Evolutionary conservation across 2,113 vertebrate species (phyloP).

Genomic region (Theristicus caerulescens): DNA sequence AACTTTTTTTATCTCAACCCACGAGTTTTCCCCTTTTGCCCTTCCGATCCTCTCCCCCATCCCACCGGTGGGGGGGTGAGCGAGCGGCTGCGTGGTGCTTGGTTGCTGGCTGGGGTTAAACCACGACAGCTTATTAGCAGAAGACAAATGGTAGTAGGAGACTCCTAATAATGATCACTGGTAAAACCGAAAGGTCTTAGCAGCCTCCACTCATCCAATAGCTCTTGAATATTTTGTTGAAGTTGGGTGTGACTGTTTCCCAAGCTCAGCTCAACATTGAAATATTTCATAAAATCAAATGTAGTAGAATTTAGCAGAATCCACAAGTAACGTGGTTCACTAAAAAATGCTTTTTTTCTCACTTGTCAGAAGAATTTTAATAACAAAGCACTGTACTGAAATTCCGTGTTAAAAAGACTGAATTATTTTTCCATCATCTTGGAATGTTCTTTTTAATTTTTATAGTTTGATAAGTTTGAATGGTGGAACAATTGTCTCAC

Average conservation of each 20-base stretch:
- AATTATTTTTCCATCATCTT: background rate
- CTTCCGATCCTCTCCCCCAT: no score
- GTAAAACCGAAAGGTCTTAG: background rate
- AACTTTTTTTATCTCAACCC: no score
- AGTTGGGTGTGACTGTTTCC: background rate
- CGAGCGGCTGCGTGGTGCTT: no score
- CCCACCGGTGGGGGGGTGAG: no score
- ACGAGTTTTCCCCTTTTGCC: no score
- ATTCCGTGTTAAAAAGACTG: background rate
- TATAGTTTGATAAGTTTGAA: background rate
- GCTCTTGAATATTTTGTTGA: background rate
- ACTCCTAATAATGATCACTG: background rate
- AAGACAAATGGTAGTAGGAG: background rate
- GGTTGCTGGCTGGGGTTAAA: no score
- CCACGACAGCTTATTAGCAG: background rate
- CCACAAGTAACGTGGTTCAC: background rate
- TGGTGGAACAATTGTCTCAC: background rate
- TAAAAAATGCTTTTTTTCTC: background rate
- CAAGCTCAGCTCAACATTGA: background rate
- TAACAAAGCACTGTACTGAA: background rate
- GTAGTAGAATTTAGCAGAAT: background rate
- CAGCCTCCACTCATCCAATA: background rate
- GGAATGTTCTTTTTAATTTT: background rate
- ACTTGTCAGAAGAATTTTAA: background rate
- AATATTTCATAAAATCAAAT: background rate